Evolutionary conservation across 1,140 invertebrate species (phyloP).

Genomic region (Nebria ingens): DNA sequence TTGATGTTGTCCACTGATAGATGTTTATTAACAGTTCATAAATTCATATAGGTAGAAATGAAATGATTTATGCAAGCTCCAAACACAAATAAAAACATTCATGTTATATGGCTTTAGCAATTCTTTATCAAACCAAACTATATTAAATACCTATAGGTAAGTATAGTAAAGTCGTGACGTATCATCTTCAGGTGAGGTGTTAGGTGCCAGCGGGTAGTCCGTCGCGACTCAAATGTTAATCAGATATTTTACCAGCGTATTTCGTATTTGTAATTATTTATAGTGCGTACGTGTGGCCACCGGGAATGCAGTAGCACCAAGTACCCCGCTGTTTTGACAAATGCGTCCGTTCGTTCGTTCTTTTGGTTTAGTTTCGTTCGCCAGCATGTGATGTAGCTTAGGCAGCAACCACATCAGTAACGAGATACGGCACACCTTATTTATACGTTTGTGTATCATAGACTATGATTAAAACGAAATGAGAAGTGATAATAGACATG

Average conservation of each 20-base stretch:
- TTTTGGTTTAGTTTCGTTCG: too few species aligned
- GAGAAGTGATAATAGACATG: background rate
- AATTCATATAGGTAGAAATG: too few species aligned
- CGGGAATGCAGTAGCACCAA: background rate
- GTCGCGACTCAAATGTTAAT: background rate
- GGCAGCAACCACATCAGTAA: background rate
- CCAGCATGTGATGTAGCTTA: too few species aligned
- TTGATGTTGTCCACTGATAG: too few species aligned
- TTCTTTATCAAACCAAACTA: too few species aligned
- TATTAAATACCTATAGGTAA: too few species aligned
- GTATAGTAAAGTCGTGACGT: too few species aligned
- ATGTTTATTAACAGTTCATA: too few species aligned
- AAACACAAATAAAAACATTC: too few species aligned
- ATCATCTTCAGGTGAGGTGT: background rate
- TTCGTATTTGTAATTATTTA: constrained; percentile 7
- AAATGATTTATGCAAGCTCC: too few species aligned
- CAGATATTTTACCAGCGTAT: constrained; percentile 6
- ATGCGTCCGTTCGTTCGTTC: background rate
- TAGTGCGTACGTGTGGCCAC: constrained; percentile 7
- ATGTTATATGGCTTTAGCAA: too few species aligned
- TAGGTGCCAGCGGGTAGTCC: background rate
- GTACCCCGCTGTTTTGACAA: background rate
- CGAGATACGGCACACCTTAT: background rate
- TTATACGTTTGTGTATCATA: background rate
- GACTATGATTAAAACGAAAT: background rate